These are phyloP conservation scores for Falco novaeseelandiae DNA, from an alignment of 2,797 vertebrate species.

Conservation along the genomic window DNA sequence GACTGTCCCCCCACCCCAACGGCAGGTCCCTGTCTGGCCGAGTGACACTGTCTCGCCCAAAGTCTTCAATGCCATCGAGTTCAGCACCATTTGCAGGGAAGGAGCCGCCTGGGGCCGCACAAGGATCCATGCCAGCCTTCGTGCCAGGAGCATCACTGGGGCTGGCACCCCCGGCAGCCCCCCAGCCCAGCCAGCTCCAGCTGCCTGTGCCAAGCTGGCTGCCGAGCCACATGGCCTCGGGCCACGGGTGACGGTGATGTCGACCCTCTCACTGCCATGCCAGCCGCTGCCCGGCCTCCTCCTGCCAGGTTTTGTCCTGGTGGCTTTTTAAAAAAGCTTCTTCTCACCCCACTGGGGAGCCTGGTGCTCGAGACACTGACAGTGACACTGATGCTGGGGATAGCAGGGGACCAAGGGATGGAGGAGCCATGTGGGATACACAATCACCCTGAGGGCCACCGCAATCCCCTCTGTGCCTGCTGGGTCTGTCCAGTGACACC, in stretches of 20 bases:
- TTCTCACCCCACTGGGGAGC: neutral
- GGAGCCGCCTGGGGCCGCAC: neutral
- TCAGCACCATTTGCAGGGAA: neutral
- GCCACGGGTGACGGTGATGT: neutral
- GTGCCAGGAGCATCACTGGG: neutral
- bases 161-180: neutral
- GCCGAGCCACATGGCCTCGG: neutral
- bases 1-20: rapidly evolving
- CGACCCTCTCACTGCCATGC: neutral
- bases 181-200: neutral
- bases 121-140: neutral
- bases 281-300: neutral
- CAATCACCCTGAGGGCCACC: neutral
- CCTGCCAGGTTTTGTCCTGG: neutral
- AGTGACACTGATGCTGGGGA: neutral
- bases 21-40: neutral
- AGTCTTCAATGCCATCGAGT: neutral
- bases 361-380: neutral
- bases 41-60: neutral
- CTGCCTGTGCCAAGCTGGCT: neutral
- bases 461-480: neutral
- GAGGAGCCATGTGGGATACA: neutral
- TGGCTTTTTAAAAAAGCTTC: neutral
- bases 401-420: neutral
- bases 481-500: neutral